These are phyloP conservation scores for Sparus aurata DNA, from an alignment of 2,797 vertebrate genomes.

Conservation along the genomic window DNA sequence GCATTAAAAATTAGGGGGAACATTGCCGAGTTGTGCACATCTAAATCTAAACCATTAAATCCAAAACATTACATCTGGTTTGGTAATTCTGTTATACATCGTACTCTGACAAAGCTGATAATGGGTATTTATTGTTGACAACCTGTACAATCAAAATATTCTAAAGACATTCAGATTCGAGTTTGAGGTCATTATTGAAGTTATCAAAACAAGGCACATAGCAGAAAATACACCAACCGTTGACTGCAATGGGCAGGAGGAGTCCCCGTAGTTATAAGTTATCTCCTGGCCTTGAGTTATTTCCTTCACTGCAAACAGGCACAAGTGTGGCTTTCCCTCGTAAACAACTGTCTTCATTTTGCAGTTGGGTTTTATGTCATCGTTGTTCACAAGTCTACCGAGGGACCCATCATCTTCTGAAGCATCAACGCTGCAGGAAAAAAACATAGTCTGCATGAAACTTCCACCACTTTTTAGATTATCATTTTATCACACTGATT, in stretches of 20 bases:
- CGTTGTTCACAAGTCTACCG: constrained; percentile 67
- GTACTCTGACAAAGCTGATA: no score
- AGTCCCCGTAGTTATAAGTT: constrained; percentile 53
- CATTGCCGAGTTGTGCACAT: no score
- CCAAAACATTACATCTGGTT: no score
- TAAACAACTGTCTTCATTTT: constrained; percentile 44
- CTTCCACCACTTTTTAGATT: not conserved
- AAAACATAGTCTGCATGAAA: not conserved
- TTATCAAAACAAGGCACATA: not conserved
- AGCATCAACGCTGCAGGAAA: constrained; percentile 58
- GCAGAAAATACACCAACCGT: constrained; percentile 16
- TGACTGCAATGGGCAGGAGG: constrained; percentile 42
- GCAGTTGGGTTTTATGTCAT: constrained; percentile 64
- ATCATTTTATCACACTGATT: not conserved
- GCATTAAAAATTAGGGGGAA: no score
- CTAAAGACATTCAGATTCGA: not conserved
- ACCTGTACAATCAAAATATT: not conserved
- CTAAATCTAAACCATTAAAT: no score
- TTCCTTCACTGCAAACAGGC: constrained; percentile 57
- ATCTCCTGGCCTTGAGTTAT: constrained; percentile 60
- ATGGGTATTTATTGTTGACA: not conserved
- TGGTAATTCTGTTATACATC: no score
- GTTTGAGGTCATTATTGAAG: no score
- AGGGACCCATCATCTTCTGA: constrained; percentile 39
- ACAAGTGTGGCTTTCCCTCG: constrained; percentile 62